Evolutionary conservation across 2,797 vertebrate species (phyloP).

Genomic region (Fringilla coelebs): DNA sequence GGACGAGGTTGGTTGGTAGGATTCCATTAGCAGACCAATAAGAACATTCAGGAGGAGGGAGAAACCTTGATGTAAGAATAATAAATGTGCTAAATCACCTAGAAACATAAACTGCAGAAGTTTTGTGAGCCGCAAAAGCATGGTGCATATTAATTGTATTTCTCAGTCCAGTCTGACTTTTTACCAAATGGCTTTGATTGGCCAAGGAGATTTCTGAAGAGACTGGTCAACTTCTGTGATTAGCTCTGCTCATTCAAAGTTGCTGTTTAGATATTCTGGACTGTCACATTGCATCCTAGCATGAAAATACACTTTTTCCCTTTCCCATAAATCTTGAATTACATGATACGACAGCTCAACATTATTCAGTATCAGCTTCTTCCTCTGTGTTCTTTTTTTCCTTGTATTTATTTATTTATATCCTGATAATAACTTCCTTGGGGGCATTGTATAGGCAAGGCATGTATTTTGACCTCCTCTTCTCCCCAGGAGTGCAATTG

Average conservation of each 20-base stretch:
- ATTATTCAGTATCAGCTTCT: conserved; percentile 51
- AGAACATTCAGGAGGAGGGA: not conserved
- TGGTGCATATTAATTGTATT: not conserved
- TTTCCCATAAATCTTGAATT: conserved; percentile 69
- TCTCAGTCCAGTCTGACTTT: conserved; percentile 6
- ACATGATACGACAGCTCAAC: conserved; percentile 46
- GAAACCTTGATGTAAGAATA: not conserved
- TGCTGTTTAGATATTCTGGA: conserved; percentile 61
- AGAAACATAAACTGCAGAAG: not conserved
- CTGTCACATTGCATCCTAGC: conserved; percentile 44
- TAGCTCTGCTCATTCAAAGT: conserved; percentile 54
- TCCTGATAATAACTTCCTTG: conserved; percentile 72
- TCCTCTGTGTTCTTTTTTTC: not conserved
- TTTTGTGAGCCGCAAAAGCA: not conserved
- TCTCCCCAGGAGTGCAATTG: conserved; percentile 71
- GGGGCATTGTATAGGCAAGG: conserved; percentile 65
- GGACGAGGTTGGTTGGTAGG: not conserved
- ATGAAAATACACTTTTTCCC: conserved; percentile 61
- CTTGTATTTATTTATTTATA: conserved; percentile 52
- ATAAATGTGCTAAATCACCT: not conserved
- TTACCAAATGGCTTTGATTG: conserved; percentile 29
- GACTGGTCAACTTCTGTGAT: conserved; percentile 28
- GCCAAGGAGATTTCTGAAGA: conserved; percentile 31
- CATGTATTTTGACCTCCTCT: conserved; percentile 58
- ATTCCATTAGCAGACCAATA: not conserved